Evolutionary conservation across 2,797 vertebrate species (phyloP), one percentile per base, ranked within the genome.

Genomic region (Picus viridis): DNA sequence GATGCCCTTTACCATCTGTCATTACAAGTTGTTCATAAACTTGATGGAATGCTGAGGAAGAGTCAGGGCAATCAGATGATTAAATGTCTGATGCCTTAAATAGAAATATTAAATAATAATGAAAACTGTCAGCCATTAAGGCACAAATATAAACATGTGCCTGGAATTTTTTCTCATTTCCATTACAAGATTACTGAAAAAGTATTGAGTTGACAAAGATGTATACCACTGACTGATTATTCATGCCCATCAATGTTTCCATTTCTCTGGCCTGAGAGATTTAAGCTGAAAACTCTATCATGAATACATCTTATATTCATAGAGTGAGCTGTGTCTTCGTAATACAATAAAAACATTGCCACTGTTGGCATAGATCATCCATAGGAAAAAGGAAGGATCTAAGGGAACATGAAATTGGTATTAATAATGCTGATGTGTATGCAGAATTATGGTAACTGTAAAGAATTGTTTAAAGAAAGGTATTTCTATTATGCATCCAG

Each of bases 41-140:
- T 56, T 92, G 51, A 90, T 79, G 39, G 68, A 92, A 79, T 27
- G 27, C 53, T 79, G 64, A 84, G n/a, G 71, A 83, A 91, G 53
- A 64, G 36, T 53, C 51, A 69, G 86, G 45, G 57, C 53, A 89
- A 76, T 82, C 34, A 84, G 68, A 84, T 70, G 17, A 90, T 72
- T 72, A 75, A 81, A 72, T 75, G 45, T 63, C 72, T 63, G 30
- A 16, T 76, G 61, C 64, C 61, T 79, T 62, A 74, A 83, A 71
- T 47, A 80, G 64, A 90, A 94, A 90, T 54, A 85, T 58, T 47
- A 83, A 90, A 82, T 70, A 64, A 71, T 81, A 87, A 89, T 90
- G 86, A 34, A 83, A 83, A 77, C 36, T 67, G 51, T 58, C 78
- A 89, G 61, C 65, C 45, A 54, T 74, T 79, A 82, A 74, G 54